Evolutionary conservation across 2,888 invertebrate genomes (phyloP).

Genomic region (Cotesia congregata): DNA sequence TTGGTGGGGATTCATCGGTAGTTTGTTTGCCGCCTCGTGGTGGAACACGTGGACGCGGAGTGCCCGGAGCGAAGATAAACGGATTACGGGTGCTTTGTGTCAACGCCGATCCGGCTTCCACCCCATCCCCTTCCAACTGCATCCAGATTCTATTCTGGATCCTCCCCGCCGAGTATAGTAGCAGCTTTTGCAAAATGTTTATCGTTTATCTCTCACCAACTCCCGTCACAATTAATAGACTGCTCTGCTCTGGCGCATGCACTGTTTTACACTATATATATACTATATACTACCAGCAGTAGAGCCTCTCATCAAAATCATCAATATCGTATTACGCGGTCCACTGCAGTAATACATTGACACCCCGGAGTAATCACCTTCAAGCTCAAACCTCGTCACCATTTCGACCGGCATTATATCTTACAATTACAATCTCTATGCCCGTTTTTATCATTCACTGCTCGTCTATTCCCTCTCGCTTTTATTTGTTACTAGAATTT

Average conservation of each 20-base stretch:
- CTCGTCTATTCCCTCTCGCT: too few relatives aligned
- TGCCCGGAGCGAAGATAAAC: conserved; percentile 69
- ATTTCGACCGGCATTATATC: conserved; percentile 4
- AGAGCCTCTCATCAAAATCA: conserved; percentile 42
- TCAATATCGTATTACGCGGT: conserved; percentile 69
- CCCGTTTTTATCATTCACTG: conserved; percentile 59
- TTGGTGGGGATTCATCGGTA: too few relatives aligned
- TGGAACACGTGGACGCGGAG: conserved; percentile 53
- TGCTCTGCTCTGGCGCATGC: conserved; percentile 25
- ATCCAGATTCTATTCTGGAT: conserved; percentile 57
- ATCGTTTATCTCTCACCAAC: background rate
- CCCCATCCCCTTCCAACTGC: conserved; percentile 56
- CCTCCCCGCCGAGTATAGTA: conserved; percentile 27
- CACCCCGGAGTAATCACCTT: conserved; percentile 50
- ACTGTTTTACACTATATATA: too few relatives aligned
- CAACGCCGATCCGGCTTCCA: conserved; percentile 68
- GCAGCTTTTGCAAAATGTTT: conserved; percentile 8
- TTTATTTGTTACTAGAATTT: too few relatives aligned
- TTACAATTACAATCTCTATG: conserved; percentile 57
- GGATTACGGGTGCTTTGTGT: conserved; percentile 71
- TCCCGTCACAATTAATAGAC: conserved; percentile 39
- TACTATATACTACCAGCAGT: too few relatives aligned
- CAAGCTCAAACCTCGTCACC: conserved; percentile 31
- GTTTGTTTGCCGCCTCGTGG: conserved; percentile 33
- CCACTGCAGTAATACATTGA: conserved; percentile 63